phyloP scores from a whole-genome alignment of 2,888 invertebrate species.

The Sphecodes monilicornis region DNA sequence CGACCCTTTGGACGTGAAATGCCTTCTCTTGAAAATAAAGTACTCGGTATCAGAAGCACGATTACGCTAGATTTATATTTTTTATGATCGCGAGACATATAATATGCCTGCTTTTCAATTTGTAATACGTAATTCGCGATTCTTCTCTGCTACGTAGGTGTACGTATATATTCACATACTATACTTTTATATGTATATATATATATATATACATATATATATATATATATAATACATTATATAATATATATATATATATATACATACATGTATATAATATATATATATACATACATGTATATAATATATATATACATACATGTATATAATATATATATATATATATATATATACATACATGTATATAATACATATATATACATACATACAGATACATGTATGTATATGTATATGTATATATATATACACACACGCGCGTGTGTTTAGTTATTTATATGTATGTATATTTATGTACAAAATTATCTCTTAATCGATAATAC shows the following conservation, averaged over 20 bases:
- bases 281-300: too few relatives aligned
- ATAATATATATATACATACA: too few relatives aligned
- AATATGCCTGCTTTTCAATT: slow-evolving; percentile 35
- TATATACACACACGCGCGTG: too few relatives aligned
- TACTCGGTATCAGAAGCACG: slow-evolving; percentile 62
- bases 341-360: too few relatives aligned
- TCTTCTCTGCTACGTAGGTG: neutral
- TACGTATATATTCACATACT: slow-evolving; percentile 7
- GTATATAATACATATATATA: too few relatives aligned
- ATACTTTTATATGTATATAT: neutral
- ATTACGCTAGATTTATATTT: slow-evolving; percentile 58
- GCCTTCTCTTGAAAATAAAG: slow-evolving; percentile 58
- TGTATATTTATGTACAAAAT: slow-evolving; percentile 24
- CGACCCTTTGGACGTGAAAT: slow-evolving; percentile 65
- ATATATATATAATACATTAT: slow-evolving; percentile 7
- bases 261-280: too few relatives aligned
- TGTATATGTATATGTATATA: too few relatives aligned
- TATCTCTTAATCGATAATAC: slow-evolving; percentile 29
- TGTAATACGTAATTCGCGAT: slow-evolving; percentile 32
- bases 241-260: too few relatives aligned
- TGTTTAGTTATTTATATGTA: neutral
- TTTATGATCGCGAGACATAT: slow-evolving; percentile 37
- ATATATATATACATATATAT: slow-evolving; percentile 20
- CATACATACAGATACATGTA: too few relatives aligned
- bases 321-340: too few relatives aligned